phyloP scores from a whole-genome alignment of 1,140 invertebrate species.

The Diorhabda carinulata region DNA sequence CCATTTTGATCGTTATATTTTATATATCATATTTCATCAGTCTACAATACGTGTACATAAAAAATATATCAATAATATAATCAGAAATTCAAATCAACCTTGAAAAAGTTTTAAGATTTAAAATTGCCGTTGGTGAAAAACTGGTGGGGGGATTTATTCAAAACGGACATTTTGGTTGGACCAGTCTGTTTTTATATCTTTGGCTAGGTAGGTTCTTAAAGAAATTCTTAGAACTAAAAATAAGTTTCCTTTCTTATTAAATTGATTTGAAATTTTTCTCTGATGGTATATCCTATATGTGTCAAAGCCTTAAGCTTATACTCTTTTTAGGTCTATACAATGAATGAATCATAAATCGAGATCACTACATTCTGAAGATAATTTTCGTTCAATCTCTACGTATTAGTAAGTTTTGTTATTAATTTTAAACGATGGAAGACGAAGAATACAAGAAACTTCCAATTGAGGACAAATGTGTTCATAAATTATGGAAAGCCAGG shows the following conservation, averaged over 20 bases:
- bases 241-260: neutral
- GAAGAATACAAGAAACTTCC: conserved; percentile 92
- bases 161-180: conserved; percentile 8
- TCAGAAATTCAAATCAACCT: neutral
- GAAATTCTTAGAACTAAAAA: neutral
- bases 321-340: neutral
- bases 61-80: neutral
- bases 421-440: conserved; percentile 65
- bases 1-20: neutral
- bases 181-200: neutral
- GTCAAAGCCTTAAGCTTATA: conserved; percentile 1
- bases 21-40: neutral
- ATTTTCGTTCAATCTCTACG: neutral
- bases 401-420: neutral
- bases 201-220: conserved; percentile 5
- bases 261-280: conserved; percentile 2
- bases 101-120: neutral
- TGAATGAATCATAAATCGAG: conserved; percentile 1
- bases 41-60: too few species aligned
- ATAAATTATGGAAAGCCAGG: conserved; percentile 95
- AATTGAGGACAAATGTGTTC: conserved; percentile 84
- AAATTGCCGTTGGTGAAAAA: neutral
- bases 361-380: neutral
- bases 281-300: neutral
- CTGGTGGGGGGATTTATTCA: conserved; percentile 16